Conservation (phyloP, 1,140 invertebrate genomes). For the Drosophila pseudoananassae region DNA sequence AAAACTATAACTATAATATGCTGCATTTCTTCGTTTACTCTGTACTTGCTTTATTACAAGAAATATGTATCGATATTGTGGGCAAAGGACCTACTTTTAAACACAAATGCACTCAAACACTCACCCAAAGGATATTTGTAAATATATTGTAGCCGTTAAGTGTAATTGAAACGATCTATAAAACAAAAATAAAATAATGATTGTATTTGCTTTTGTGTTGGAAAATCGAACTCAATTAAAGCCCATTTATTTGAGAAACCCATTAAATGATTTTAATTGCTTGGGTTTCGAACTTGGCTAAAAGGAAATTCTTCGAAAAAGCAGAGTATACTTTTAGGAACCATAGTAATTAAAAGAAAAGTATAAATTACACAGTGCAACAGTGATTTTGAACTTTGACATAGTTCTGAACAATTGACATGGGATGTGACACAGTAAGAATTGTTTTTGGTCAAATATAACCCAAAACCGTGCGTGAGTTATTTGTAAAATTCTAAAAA, state of each 20-base stretch:
- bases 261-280: not conserved
- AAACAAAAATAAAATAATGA: conserved; percentile 34
- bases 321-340: conserved; percentile 13
- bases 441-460: too few relatives aligned
- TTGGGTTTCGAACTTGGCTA: not conserved
- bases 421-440: too few relatives aligned
- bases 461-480: too few relatives aligned
- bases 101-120: conserved; percentile 20
- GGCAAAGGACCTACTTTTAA: conserved; percentile 13
- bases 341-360: not conserved
- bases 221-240: conserved; percentile 42
- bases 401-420: too few relatives aligned
- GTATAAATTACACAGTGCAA: too few relatives aligned
- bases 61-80: conserved; percentile 22
- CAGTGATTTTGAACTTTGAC: too few relatives aligned
- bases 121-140: conserved; percentile 64
- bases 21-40: conserved; percentile 36
- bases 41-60: conserved; percentile 31
- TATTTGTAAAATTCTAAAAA: too few relatives aligned
- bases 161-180: conserved; percentile 54
- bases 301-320: not conserved
- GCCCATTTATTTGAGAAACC: conserved; percentile 36
- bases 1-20: conserved; percentile 42
- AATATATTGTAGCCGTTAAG: conserved; percentile 68
- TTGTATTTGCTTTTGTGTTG: conserved; percentile 66